These are phyloP conservation scores for Chrysaora quinquecirrha DNA, from an alignment of 30 jellyfish, hydroid and myxozoan genomes.

Conservation along the genomic window DNA sequence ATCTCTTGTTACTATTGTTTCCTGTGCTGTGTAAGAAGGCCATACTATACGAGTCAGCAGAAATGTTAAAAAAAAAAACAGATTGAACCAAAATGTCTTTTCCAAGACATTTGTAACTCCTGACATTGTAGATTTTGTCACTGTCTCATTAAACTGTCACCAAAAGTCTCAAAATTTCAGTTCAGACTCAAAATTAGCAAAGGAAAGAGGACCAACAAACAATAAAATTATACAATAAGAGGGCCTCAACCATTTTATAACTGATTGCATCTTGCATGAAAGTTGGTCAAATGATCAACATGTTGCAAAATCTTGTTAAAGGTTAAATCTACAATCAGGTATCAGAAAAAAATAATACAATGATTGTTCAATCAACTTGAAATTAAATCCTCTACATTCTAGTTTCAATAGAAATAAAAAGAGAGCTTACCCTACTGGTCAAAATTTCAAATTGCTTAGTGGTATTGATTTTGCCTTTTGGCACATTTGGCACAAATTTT, in stretches of 20 bases:
- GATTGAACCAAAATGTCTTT: background rate
- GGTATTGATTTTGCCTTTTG: too few species aligned
- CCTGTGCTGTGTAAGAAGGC: background rate
- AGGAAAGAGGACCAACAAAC: background rate
- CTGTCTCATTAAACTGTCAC: background rate
- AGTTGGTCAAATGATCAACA: background rate
- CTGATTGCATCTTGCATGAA: background rate
- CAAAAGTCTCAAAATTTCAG: background rate
- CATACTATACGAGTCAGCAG: background rate
- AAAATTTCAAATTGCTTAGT: background rate
- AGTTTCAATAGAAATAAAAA: background rate
- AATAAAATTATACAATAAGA: background rate
- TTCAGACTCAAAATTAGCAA: background rate
- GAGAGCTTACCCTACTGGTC: conserved; percentile 1
- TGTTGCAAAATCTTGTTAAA: background rate
- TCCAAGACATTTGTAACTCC: background rate
- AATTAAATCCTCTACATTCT: background rate
- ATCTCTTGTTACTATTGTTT: too few species aligned
- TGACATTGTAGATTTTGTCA: background rate
- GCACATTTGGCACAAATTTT: too few species aligned
- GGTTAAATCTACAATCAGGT: background rate
- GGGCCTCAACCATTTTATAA: background rate
- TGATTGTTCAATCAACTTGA: background rate
- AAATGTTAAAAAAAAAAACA: background rate
- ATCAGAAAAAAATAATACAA: background rate